Percentiles rank a stretch among this genome's conserved stretches.
Evolutionary conservation across 2,888 invertebrate genomes (phyloP).

Genomic region (Melinaea marsaeus): DNA sequence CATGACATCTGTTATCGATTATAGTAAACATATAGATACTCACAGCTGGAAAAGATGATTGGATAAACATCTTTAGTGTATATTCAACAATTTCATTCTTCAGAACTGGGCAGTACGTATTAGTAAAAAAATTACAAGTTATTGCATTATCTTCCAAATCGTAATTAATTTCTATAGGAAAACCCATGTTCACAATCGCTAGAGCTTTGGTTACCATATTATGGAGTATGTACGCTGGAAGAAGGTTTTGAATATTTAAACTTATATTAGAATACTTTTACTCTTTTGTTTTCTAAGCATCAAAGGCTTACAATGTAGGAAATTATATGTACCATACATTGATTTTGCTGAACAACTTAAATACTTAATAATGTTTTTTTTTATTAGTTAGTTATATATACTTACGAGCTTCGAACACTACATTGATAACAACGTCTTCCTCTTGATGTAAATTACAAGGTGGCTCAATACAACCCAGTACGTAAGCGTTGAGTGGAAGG

Average conservation of each 20-base stretch:
- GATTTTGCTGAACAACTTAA: no score
- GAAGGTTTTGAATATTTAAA: background rate
- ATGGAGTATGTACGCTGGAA: constrained; percentile 40
- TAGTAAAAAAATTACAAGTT: constrained; percentile 50
- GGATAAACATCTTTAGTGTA: constrained; percentile 43
- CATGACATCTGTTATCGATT: no score
- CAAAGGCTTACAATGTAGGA: no score
- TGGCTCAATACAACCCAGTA: constrained; percentile 39
- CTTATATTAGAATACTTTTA: no score
- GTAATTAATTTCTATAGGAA: constrained; percentile 37
- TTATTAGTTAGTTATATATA: background rate
- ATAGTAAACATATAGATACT: constrained; percentile 28
- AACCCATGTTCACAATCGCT: constrained; percentile 33
- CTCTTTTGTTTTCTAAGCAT: no score
- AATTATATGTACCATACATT: no score
- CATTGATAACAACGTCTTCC: constrained; percentile 38
- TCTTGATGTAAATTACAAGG: constrained; percentile 45
- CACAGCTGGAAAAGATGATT: constrained; percentile 44
- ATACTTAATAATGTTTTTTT: no score
- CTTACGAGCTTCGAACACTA: constrained; percentile 40
- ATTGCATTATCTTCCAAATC: constrained; percentile 35
- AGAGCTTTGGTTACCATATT: constrained; percentile 43
- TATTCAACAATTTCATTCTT: constrained; percentile 42
- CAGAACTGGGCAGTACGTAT: constrained; percentile 47
- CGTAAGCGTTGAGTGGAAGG: constrained; percentile 35